Evolutionary conservation across 92 coral and sea anemone genomes (phyloP), one percentile per base, ranked within the genome.

Genomic region (Blastomussa wellsi): DNA sequence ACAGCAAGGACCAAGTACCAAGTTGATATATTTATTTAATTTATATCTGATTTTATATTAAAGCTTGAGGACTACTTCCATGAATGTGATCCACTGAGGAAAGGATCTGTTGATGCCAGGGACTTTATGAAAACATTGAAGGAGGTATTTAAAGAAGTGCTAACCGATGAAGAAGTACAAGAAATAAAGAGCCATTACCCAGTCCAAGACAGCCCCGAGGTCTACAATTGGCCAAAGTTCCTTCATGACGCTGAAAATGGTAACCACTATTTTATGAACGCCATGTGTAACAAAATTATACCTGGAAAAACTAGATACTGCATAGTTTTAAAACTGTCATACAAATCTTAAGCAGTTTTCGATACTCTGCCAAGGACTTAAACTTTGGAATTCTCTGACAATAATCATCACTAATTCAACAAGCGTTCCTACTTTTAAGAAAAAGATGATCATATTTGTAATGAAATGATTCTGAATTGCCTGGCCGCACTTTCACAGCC

Each of bases 181-280:
- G 65, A 80, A 49, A 48, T 80, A 4, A 76, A 66, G 76, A 66
- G 42, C n/a, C 35, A 66, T 15, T 80, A 80, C 64, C n/a, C 22
- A 24, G 22, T 29, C 20, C 44, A 19, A 1, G 84, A 32, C 28
- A 80, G 19, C 22, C 48, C 66, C 24, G 38, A 31, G 4, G 22
- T 28, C 47, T 67, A 49, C 31, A 44, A 80, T 39, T 80, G 84
- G 84, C 31, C 84, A 48, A 66, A 80, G 47, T 80, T 80, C 49
- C 75, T 80, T 15, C 84, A 67, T 31, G 84, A 80, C 32, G 84
- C 76, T 42, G 76, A 80, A 68, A 29, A 22, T 10, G 74, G 84
- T 65, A 66, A 44, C 11, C 0, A 4, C 8, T 32, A 3, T 16
- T 39, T 6, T 7, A 20, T 33, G 75, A 20, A 38, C 48, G 37